Percentiles rank a stretch among this genome's conserved stretches.
These are phyloP conservation scores for Colinus virginianus DNA, from an alignment of 2,113 vertebrate genomes.

Conservation along the genomic window DNA sequence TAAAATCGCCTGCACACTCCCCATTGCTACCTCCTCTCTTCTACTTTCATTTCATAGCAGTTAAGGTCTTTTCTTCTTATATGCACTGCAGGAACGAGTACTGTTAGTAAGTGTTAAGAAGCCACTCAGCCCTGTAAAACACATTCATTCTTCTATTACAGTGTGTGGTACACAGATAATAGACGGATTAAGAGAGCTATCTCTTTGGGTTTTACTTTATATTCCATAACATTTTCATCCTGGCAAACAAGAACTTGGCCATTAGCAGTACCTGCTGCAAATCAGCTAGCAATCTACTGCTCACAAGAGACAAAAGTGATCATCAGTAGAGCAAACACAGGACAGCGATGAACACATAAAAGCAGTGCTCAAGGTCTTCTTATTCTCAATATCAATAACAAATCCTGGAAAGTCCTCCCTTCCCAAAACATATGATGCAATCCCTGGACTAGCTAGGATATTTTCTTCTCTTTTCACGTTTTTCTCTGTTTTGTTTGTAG, in stretches of 20 bases:
- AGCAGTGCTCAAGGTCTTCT: not conserved
- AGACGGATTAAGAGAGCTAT: not conserved
- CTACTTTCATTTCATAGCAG: not conserved
- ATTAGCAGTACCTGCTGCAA: not conserved
- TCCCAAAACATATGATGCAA: not conserved
- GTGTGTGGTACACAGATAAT: not conserved
- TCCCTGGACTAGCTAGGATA: slow-evolving; percentile 18
- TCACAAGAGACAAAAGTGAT: not conserved
- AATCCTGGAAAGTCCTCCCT: not conserved
- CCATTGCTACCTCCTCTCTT: not conserved
- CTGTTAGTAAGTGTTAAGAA: not conserved
- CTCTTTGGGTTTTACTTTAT: not conserved
- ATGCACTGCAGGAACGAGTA: not conserved
- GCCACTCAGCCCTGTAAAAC: not conserved
- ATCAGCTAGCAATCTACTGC: not conserved
- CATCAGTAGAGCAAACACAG: not conserved
- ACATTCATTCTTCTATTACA: not conserved
- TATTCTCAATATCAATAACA: not conserved
- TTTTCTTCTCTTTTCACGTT: not conserved
- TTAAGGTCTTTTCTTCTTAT: not conserved
- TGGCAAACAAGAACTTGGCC: not conserved
- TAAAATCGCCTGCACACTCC: not conserved
- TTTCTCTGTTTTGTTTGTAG: not conserved
- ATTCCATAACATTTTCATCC: not conserved
- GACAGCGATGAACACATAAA: not conserved